Base-by-base conservation (phyloP, 2,888 invertebrate species). In the Andrena hattorfiana region DNA sequence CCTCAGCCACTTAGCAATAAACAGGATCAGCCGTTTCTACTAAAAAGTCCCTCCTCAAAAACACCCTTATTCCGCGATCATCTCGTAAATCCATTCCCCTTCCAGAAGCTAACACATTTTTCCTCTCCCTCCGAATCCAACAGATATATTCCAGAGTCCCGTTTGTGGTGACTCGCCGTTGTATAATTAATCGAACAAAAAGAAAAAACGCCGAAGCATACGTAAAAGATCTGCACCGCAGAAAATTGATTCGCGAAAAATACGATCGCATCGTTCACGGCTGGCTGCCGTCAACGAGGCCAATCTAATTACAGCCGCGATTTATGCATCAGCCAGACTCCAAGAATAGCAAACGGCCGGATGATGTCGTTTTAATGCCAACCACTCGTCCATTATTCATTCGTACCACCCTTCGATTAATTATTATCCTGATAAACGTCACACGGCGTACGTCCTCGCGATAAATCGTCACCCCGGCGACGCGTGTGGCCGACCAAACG, bases 381-480 rank as follows among this genome's bases (percentile, higher is more conserved):
- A 60, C 49, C 56, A 60, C 49, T 79, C 66, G 73, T 76, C 76
- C 77, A 84, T 88, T 87, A 90, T 81, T 89, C 83, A 90, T 77
- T 81, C 56, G 72, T 51, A 48, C 56, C 60, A 49, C 59, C 76
- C 63, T 26, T 75, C 86, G 85, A 89, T 89, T 89, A 89, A 86
- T 89, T 89, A 90, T 86, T 83, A 87, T 84, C 86, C 78, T 69
- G 85, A 84, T 84, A 83, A 89, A 87, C 72, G 83, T 84, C 90
- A 84, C 76, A 54, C n/a, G 49, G 67, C 62, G 59, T 68, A 68
- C 66, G 69, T 73, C 28, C 56, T 48, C 20, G 26, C 77, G 68
- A 75, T 86, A 86, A 86, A 87, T 88, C 81, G 79, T 86, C 84
- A 78, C 60, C 63, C 35, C 62, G 42, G 23, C 62, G 73, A 84